Conservation (phyloP, 2,797 vertebrate genomes). For the Trachops cirrhosus region DNA sequence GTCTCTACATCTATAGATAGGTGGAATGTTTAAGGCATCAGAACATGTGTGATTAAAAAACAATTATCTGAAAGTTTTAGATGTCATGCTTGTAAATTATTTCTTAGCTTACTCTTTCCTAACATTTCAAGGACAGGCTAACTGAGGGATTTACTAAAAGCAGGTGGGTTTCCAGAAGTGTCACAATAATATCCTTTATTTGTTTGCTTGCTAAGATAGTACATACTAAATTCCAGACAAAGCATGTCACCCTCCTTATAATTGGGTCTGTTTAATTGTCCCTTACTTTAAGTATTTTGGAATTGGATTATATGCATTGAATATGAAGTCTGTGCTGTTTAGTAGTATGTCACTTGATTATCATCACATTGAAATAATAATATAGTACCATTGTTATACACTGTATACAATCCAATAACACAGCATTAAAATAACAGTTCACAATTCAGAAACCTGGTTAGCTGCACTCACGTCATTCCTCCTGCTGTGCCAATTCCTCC, state of each 20-base stretch:
- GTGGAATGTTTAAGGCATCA: not conserved
- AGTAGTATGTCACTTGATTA: not conserved
- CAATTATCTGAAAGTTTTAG: not conserved
- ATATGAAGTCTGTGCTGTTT: not conserved
- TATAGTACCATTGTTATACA: not conserved
- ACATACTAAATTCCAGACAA: not conserved
- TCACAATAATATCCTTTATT: not conserved
- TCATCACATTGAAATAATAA: not conserved
- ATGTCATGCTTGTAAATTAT: not conserved
- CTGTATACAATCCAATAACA: not conserved
- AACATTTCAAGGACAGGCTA: not conserved
- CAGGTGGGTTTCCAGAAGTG: not conserved
- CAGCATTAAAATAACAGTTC: not conserved
- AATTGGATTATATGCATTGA: not conserved
- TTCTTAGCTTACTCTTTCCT: slow-evolving; percentile 21
- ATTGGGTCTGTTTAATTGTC: not conserved
- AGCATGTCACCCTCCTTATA: not conserved
- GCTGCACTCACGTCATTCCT: not conserved
- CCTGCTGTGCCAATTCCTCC: not conserved
- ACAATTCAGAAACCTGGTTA: not conserved
- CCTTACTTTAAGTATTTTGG: not conserved
- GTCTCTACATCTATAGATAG: not conserved
- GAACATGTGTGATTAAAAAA: not conserved
- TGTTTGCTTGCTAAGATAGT: not conserved
- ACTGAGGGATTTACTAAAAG: not conserved